Evolutionary conservation across 1,140 invertebrate species (phyloP), one percentile per base, ranked within the genome.

Genomic region (Centruroides vittatus): DNA sequence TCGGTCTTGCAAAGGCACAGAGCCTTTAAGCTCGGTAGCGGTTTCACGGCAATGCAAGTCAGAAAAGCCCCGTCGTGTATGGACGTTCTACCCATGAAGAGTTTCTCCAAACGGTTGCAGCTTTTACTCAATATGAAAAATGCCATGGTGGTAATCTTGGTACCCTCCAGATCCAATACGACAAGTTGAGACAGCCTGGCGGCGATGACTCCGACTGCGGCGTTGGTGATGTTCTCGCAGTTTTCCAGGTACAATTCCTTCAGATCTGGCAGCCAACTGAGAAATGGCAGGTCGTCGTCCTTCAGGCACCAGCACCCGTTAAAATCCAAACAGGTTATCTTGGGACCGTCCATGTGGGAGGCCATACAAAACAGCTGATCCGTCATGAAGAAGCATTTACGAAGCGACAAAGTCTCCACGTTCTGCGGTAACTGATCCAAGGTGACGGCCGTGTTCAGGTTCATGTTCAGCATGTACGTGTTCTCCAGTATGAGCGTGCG

Each of bases 311-410:
- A 64, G 35, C 62, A 64, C 6, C 55, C 55, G 50, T 35, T 64
- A 41, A 53, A 58, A 41, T 64, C 62, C 8, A 64, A 48, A 0
- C 59, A 55, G 50, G 60, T 64, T 12, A 64, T 58, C 36, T 64
- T 60, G 7, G 62, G 62, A 35, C 59, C 57, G 3, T 59, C 58
- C n/a, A 59, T 59, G 36, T 51, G 59, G 55, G 56, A 58, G 0
- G 59, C 57, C 35, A 59, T 61, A 13, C 62, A 64, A 23, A 64
- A 64, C 23, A 64, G 58, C 36, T 64, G 62, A 47, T 64, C 62
- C 11, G 62, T 59, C n/a, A 61, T 59, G 47, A 64, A 64, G 54
- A 64, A 64, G 8, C 59, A 64, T 11, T 59, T 58, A 7, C 62
- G 59, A n/a, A 64, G 35, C 2, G 62, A 64, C 3, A 64, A 41